Evolutionary conservation across 2,888 invertebrate genomes (phyloP).

Genomic region (Caenorhabditis uteleia): DNA sequence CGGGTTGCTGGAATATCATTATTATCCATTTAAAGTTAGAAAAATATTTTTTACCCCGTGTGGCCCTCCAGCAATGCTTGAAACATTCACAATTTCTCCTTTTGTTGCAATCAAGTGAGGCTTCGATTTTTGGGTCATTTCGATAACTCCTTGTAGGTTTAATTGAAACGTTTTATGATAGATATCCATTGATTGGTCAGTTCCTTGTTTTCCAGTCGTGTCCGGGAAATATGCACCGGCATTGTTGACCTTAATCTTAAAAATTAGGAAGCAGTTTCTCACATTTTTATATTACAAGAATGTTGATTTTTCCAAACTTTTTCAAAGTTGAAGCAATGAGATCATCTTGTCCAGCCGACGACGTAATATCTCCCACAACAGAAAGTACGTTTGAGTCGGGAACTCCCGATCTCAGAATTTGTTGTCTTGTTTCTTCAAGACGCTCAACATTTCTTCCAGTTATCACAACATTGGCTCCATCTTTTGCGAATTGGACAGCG

Average conservation of each 20-base stretch:
- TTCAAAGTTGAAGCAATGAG: slow-evolving; percentile 9
- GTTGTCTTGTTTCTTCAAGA: slow-evolving; percentile 32
- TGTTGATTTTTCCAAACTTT: slow-evolving; percentile 24
- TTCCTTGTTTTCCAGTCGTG: slow-evolving; percentile 6
- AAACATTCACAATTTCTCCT: slow-evolving; percentile 30
- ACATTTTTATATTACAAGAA: slow-evolving; percentile 16
- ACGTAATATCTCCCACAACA: slow-evolving; percentile 18
- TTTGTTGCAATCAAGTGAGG: slow-evolving; percentile 16
- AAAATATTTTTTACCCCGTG: slow-evolving; percentile 7
- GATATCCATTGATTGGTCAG: slow-evolving; percentile 6
- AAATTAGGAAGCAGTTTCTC: slow-evolving; percentile 13
- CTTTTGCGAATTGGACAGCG: slow-evolving; percentile 31
- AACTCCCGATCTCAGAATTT: slow-evolving; percentile 20
- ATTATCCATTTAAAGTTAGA: not conserved
- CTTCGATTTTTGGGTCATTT: slow-evolving; percentile 19
- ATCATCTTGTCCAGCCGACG: slow-evolving; percentile 8
- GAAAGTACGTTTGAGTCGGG: slow-evolving; percentile 1
- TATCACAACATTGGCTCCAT: slow-evolving; percentile 44
- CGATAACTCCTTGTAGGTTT: slow-evolving; percentile 31
- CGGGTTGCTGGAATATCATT: slow-evolving; percentile 8
- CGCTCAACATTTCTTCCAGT: slow-evolving; percentile 33
- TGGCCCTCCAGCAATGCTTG: slow-evolving; percentile 25
- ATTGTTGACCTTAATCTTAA: slow-evolving; percentile 30
- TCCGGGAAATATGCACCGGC: slow-evolving; percentile 18
- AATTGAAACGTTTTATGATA: slow-evolving; percentile 18